Conservation (phyloP, 2,888 invertebrate species). For the Adelphocoris suturalis region DNA sequence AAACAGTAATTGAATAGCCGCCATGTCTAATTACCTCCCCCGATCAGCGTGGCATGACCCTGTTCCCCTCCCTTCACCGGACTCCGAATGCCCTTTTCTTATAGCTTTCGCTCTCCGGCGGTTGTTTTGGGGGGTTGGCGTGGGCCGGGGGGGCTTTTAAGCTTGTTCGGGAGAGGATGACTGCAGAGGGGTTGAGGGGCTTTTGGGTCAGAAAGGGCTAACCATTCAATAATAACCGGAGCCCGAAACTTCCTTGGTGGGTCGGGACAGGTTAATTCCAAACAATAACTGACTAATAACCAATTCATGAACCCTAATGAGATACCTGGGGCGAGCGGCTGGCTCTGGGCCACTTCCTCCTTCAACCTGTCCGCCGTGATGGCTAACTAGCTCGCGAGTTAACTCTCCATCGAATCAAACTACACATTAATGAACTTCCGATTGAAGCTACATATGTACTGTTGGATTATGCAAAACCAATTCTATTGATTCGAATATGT, state of each 20-base stretch:
- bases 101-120: slow-evolving; percentile 5
- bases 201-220: background rate
- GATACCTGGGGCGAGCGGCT: slow-evolving; percentile 48
- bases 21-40: slow-evolving; percentile 62
- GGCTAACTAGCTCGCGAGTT: background rate
- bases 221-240: slow-evolving; percentile 47
- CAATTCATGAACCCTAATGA: slow-evolving; percentile 65
- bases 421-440: background rate
- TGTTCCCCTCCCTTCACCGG: background rate
- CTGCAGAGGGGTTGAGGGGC: background rate
- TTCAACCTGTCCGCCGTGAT: background rate
- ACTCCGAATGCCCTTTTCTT: slow-evolving; percentile 32
- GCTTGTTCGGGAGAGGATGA: background rate
- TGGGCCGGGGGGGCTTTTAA: background rate
- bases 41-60: slow-evolving; percentile 24
- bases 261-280: slow-evolving; percentile 56
- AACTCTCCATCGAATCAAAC: background rate
- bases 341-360: background rate
- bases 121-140: background rate
- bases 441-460: background rate
- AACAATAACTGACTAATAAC: slow-evolving; percentile 67
- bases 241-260: slow-evolving; percentile 11
- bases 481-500: no score
- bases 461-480: no score
- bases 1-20: slow-evolving; percentile 67